These are phyloP conservation scores for Diplodus sargus DNA, from an alignment of 2,797 vertebrate species.

Conservation along the genomic window DNA sequence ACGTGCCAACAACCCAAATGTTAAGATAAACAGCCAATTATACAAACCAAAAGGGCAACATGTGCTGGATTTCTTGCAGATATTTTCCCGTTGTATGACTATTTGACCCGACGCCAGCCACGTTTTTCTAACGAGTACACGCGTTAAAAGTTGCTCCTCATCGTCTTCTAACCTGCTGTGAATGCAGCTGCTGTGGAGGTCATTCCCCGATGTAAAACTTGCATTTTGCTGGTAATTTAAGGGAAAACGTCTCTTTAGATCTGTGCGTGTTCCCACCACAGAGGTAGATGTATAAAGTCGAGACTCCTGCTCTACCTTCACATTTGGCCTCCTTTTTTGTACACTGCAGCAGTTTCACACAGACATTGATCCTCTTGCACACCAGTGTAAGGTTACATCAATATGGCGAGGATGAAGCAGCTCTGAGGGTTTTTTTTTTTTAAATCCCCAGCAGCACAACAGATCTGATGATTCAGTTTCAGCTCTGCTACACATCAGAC, in stretches of 20 bases:
- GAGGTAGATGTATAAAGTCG: slow-evolving; percentile 7
- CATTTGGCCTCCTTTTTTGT: slow-evolving; percentile 52
- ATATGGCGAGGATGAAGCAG: slow-evolving; percentile 66
- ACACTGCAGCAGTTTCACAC: slow-evolving; percentile 70
- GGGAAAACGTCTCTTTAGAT: slow-evolving; percentile 21
- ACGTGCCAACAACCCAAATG: background rate
- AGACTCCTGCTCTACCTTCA: slow-evolving; percentile 37
- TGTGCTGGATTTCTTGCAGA: background rate
- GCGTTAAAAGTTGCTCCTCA: slow-evolving; percentile 3
- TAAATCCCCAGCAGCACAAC: slow-evolving; percentile 55
- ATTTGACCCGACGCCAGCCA: background rate
- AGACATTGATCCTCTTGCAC: slow-evolving; percentile 74
- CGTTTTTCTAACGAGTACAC: slow-evolving; percentile 17
- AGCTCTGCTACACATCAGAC: slow-evolving; percentile 50
- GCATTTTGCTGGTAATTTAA: slow-evolving; percentile 16
- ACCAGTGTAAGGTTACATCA: slow-evolving; percentile 73
- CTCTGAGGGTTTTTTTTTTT: slow-evolving; percentile 16
- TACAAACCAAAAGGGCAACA: background rate
- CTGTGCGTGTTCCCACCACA: background rate
- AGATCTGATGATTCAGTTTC: slow-evolving; percentile 56
- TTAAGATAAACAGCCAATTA: background rate
- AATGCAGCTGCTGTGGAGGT: background rate
- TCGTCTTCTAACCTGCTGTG: background rate
- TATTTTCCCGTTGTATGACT: background rate
- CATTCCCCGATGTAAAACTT: background rate